phyloP scores from a whole-genome alignment of 2,888 invertebrate species.

The Gymnoscelis rufifasciata region DNA sequence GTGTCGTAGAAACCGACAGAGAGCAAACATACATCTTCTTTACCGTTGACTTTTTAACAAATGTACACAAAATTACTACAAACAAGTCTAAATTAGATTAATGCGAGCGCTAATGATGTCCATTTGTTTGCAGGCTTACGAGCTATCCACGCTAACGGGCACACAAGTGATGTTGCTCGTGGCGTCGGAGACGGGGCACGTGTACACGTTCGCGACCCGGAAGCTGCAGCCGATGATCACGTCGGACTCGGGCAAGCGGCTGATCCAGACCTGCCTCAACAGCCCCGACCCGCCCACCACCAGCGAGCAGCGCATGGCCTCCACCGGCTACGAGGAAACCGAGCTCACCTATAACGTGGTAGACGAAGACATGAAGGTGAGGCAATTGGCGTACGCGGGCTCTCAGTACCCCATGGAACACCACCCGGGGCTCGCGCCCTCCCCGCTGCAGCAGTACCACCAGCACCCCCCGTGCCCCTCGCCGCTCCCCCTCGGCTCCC shows the following conservation, averaged over 20 bases:
- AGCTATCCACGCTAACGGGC: constrained; percentile 98
- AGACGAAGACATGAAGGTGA: constrained; percentile 98
- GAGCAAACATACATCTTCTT: constrained; percentile 15
- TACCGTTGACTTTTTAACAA: constrained; percentile 31
- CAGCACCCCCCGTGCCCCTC: constrained; percentile 87
- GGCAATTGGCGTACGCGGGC: constrained; percentile 93
- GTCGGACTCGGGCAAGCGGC: constrained; percentile 96
- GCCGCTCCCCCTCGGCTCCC: constrained; percentile 81
- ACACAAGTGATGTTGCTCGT: constrained; percentile 99
- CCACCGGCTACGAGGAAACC: constrained; percentile 98
- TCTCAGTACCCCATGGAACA: constrained; percentile 85
- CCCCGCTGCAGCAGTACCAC: constrained; percentile 84
- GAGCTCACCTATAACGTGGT: constrained; percentile 97
- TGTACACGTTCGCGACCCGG: constrained; percentile 99
- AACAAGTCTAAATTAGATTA: constrained; percentile 18
- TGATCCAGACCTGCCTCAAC: constrained; percentile 99
- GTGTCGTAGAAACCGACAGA: constrained; percentile 12
- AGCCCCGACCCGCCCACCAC: constrained; percentile 94
- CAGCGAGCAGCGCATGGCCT: constrained; percentile 97
- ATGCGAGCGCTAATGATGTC: constrained; percentile 21
- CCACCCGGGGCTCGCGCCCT: constrained; percentile 82
- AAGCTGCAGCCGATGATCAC: constrained; percentile 99
- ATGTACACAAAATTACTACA: constrained; percentile 36
- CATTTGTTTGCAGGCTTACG: constrained; percentile 91
- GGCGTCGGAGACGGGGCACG: constrained; percentile 99